phyloP scores from a whole-genome alignment of 2,888 invertebrate genomes.

The Taphrorychus bicolor region DNA sequence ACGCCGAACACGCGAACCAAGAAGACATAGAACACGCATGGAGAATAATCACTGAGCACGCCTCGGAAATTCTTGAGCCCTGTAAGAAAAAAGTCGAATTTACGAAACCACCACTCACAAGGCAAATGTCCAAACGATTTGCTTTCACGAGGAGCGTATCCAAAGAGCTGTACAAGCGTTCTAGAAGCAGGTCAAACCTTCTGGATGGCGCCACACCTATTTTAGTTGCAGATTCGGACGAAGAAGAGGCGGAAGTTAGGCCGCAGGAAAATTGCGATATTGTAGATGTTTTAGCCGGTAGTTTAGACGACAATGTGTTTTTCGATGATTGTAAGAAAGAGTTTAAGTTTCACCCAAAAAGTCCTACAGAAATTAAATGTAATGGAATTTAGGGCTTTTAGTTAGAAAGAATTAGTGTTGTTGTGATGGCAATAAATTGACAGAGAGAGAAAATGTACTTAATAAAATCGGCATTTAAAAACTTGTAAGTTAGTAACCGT shows the following conservation, averaged over 20 bases:
- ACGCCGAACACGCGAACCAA: constrained; percentile 77
- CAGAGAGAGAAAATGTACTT: too few species aligned
- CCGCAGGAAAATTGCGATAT: constrained; percentile 44
- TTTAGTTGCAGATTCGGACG: constrained; percentile 62
- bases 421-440: too few species aligned
- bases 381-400: constrained; percentile 39
- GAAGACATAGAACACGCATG: constrained; percentile 75
- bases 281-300: constrained; percentile 46
- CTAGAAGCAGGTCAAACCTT: constrained; percentile 62
- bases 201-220: constrained; percentile 66
- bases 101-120: constrained; percentile 61
- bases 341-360: constrained; percentile 44
- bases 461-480: too few species aligned
- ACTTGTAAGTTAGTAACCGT: too few species aligned
- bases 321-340: constrained; percentile 46
- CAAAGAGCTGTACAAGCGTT: constrained; percentile 63
- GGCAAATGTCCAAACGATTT: constrained; percentile 64
- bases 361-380: constrained; percentile 45
- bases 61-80: constrained; percentile 64
- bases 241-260: constrained; percentile 39
- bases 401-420: too few species aligned
- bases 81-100: constrained; percentile 55
- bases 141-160: constrained; percentile 67
- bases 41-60: constrained; percentile 67
- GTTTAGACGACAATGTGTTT: constrained; percentile 48